Evolutionary conservation across 2,797 vertebrate species (phyloP).

Genomic region (Emys orbicularis): DNA sequence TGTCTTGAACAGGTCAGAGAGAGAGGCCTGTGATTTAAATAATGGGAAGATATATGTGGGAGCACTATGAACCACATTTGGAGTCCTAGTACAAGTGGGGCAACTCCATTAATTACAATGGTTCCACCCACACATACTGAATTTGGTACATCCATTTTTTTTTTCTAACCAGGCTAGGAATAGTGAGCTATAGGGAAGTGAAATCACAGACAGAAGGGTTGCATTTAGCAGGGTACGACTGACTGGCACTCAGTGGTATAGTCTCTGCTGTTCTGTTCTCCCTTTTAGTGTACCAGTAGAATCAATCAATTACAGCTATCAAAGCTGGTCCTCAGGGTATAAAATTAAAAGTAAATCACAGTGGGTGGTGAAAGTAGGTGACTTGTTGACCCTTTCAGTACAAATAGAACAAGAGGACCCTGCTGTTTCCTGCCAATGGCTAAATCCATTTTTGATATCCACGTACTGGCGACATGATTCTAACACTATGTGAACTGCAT

Average conservation of each 20-base stretch:
- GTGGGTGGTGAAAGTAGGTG: slow-evolving; percentile 22
- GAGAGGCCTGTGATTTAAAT: not conserved
- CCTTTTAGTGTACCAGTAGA: not conserved
- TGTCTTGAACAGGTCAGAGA: not conserved
- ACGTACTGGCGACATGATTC: not conserved
- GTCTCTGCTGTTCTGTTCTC: fast-evolving
- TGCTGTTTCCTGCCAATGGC: not conserved
- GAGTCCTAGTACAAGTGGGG: not conserved
- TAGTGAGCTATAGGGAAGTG: not conserved
- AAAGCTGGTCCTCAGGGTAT: slow-evolving; percentile 47
- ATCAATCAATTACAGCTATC: slow-evolving; percentile 24
- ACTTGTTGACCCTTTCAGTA: not conserved
- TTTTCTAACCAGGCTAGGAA: not conserved
- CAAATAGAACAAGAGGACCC: not conserved
- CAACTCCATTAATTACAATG: not conserved
- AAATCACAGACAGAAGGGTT: not conserved
- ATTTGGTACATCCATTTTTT: slow-evolving; percentile 36
- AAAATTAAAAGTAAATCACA: slow-evolving; percentile 49
- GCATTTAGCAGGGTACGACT: slow-evolving; percentile 21
- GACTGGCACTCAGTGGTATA: not conserved
- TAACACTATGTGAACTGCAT: fast-evolving
- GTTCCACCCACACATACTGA: not conserved
- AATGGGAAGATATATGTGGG: not conserved
- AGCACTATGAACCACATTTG: not conserved
- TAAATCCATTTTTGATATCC: not conserved